Base-by-base conservation (phyloP, 2,113 vertebrate species). In the Cynoglossus semilaevis region DNA sequence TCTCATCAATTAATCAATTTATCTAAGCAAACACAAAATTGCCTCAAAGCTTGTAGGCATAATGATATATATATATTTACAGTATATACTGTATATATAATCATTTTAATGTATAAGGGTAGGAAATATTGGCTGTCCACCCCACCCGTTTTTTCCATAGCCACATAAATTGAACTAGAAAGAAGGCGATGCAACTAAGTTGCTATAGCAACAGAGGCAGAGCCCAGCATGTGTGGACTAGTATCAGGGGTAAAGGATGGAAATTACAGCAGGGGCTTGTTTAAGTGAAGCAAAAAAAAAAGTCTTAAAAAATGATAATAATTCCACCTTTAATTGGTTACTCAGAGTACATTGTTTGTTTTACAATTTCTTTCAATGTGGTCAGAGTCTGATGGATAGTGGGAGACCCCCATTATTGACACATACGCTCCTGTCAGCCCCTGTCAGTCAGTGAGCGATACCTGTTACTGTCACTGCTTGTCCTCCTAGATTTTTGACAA, bases 161-260 rank as follows among this genome's bases (percentile, higher is more conserved):
- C 42, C 62, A 41, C 38, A 55, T 51, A 69, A 68, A 75, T 68
- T 52, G 72, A 51, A 67, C 68, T 53, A 58, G 71, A 59, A 64
- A 48, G 52, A 63, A 64, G 42, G 63, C 11, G 66, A 58, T 65
- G 63, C 57, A 54, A 61, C 65, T 45, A 70, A 38, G 84, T 87
- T 86, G 72, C 82, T 81, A 87, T 87, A 59, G 84, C 79, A 87
- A 88, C 83, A 81, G 67, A 63, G 64, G 64, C 57, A 68, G 60
- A 64, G 48, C 61, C 66, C 45, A 67, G 57, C 19, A 15, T 10
- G 36, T 16, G 35, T 13, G 47, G 16, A 29, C 4, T 41, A 41
- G 58, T 41, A 19, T 68, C 53, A 9, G 35, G 50, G 48, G 63
- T 57, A 35, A 35, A 51, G 40, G 53, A 65, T 50, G 42, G 19